Evolutionary conservation across 1,140 invertebrate species (phyloP), one percentile per base, ranked within the genome.

Genomic region (Drosophila quadrilineata): DNA sequence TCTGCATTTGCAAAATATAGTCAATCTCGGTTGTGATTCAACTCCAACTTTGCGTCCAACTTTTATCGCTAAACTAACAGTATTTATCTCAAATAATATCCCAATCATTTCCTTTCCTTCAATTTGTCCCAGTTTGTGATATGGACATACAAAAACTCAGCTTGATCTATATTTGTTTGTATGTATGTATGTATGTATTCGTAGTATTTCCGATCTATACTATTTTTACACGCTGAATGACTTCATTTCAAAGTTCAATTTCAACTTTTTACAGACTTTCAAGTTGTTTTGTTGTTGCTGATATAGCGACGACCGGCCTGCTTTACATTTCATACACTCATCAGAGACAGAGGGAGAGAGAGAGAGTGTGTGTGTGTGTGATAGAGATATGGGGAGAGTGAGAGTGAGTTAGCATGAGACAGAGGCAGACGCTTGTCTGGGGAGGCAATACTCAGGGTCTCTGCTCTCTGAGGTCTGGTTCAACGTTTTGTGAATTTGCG

Each of bases 171-270:
- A 41, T 29, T 22, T 29, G 40, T 56, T 65, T 36, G 22, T 67
- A 45, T 21, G 46, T n/a, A n/a, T n/a, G n/a, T n/a, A n/a, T n/a
- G n/a, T n/a, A n/a, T n/a, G n/a, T n/a, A n/a, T n/a, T n/a, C n/a
- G n/a, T n/a, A 60, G 24, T 54, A 54, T 54, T 54, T 54, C 52
- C 52, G 52, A 43, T 54, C 26, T 31, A 8, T n/a, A n/a, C n/a
- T n/a, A n/a, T 3, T 12, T 24, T 48, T 28, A 22, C 35, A 22
- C 57, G 33, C 41, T 41, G 36, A n/a, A 65, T 77, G 74, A 85
- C 66, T 74, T 75, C 74, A 68, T 79, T 75, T 48, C 79, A 85
- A 85, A 79, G 79, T 79, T 75, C 74, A 71, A 68, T 16, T 26
- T 21, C 4, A 50, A 31, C n/a, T n/a, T 26, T 53, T 24, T 57